A percentile compares a stretch with the other conserved stretches of the same genome.
phyloP scores from a whole-genome alignment of 2,797 vertebrate species.

The Protosalanx chinensis region DNA sequence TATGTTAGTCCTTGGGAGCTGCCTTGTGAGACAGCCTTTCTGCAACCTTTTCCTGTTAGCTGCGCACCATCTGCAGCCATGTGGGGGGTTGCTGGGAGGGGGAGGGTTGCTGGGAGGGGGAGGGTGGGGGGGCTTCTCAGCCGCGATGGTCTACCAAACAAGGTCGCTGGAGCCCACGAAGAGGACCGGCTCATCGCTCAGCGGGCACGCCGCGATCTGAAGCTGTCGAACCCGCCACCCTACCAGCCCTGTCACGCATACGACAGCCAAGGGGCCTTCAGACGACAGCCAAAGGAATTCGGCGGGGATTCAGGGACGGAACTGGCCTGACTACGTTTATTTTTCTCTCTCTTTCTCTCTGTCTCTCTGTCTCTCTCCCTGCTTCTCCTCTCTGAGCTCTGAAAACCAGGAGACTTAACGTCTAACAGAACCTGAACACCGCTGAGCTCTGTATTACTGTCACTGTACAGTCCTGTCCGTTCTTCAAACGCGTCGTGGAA shows the following conservation, averaged over 20 bases:
- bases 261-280: constrained; percentile 4
- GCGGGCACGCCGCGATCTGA: constrained; percentile 31
- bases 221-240: constrained; percentile 23
- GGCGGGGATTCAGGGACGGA: constrained; percentile 43
- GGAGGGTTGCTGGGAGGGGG: neutral
- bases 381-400: neutral
- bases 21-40: constrained; percentile 24
- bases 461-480: too few species aligned
- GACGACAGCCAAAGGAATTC: constrained; percentile 44
- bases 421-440: too few species aligned
- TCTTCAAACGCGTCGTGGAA: too few species aligned
- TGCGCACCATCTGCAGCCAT: constrained; percentile 41
- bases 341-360: constrained; percentile 31
- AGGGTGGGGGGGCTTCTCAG: neutral
- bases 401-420: too few species aligned
- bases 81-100: neutral
- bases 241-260: neutral
- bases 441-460: too few species aligned
- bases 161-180: neutral
- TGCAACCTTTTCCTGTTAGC: constrained; percentile 35
- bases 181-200: constrained; percentile 12
- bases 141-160: constrained; percentile 10
- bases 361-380: constrained; percentile 19
- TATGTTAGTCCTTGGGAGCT: constrained; percentile 1
- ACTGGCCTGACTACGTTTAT: constrained; percentile 17